Base-by-base conservation (phyloP, 2,888 invertebrate genomes). In the Trichopoda pennipes region DNA sequence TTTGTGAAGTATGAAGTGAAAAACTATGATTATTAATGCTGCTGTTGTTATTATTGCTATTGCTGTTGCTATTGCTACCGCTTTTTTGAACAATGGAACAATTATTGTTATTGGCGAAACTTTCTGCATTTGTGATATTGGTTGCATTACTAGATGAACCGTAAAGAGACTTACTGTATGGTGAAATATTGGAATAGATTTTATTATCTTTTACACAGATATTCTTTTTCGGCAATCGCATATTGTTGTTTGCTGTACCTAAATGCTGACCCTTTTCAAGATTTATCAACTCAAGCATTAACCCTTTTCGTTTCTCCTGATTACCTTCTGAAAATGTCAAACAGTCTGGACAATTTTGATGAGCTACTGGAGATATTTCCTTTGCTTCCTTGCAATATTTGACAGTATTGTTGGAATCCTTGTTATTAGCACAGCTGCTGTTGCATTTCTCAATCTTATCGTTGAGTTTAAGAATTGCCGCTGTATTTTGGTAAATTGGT, bases 241-340 rank as follows among this genome's bases (percentile, higher is more conserved):
- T 85, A 75, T 83, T 86, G 12, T 75, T 85, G 0, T 73, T 58
- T 6, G 82, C 61, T 14, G 80, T 86, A 44, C 8, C 44, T 8
- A 21, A 35, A 9, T 55, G 38, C 21, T 86, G 87, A 19, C 77
- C 72, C 23, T 85, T 87, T 23, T 87, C 88, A 88, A 93, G 90
- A 87, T 92, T 92, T 85, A 92, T 92, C 88, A 95, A 92, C 88
- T 95, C 94, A 87, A 94, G 91, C 90, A 93, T 93, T 85, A 94
- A 92, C 85, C 93, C 93, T 84, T 91, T 92, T 21, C 91, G 90
- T 80, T 92, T 91, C 49, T 91, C 91, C 76, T 88, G 90, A 72
- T 87, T 87, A 63, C 86, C 86, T 19, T 85, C 85, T n/a, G 55
- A 1, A 4, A 21, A 12, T 42, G 51, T 16, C 23, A 72, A 66